These are phyloP conservation scores for Agrochola circellaris DNA, from an alignment of 2,888 invertebrate genomes.

Conservation along the genomic window DNA sequence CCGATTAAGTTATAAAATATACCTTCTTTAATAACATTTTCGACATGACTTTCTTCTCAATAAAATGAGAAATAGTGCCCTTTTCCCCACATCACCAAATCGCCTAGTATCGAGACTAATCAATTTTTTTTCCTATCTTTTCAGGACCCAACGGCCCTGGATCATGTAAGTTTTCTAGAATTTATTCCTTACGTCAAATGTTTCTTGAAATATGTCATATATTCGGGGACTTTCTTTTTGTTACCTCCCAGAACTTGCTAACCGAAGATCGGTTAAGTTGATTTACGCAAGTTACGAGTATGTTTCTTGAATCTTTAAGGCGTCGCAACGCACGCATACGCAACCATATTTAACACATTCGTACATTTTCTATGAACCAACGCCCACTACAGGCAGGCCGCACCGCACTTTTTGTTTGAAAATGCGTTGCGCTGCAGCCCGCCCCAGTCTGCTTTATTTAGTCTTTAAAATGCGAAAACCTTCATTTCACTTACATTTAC, in stretches of 20 bases:
- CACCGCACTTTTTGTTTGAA: no score
- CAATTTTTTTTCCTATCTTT: slow-evolving; percentile 26
- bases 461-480: neutral
- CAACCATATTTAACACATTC: no score
- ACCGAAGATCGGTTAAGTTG: neutral
- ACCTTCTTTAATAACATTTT: neutral
- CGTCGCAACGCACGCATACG: no score
- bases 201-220: neutral
- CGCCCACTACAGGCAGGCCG: neutral
- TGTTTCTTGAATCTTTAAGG: neutral
- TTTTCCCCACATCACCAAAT: slow-evolving; percentile 10
- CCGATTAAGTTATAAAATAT: neutral
- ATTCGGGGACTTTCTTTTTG: neutral
- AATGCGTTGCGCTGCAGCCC: neutral
- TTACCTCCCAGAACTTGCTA: neutral
- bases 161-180: slow-evolving; percentile 53
- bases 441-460: neutral
- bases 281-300: neutral
- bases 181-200: neutral
- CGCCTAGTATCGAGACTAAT: slow-evolving; percentile 6
- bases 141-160: slow-evolving; percentile 67
- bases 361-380: neutral
- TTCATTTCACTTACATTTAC: neutral
- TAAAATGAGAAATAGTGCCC: slow-evolving; percentile 6
- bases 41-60: neutral